Base-by-base conservation (phyloP, 2,888 invertebrate genomes). In the Steinernema scapterisci region DNA sequence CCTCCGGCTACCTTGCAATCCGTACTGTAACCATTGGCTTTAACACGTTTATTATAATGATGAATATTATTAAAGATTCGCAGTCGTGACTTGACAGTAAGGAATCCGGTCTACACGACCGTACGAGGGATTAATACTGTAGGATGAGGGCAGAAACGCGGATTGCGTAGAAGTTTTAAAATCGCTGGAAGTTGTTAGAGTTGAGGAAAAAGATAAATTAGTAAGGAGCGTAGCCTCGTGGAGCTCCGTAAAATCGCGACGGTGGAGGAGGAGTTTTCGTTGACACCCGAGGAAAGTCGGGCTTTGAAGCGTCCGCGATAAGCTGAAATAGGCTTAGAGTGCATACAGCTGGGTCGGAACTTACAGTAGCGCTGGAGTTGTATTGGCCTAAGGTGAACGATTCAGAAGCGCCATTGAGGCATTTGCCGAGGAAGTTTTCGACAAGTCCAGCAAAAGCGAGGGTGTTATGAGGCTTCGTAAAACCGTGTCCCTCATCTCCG, bases 401-500 rank as follows among this genome's bases (percentile, higher is more conserved):
- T 48, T 86, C 84, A n/a, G 82, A 76, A 44, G 80, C 80, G 46
- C 86, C 86, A 7, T 82, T 80, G 54, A 86, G 73, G 52, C 86
- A 86, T 27, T 80, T 75, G 43, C 83, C 80, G 70, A 86, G 77
- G 81, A 86, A 86, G 31, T 84, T 80, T 78, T 86, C 86, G 46
- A 86, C 82, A 74, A 83, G 82, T 27, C 86, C 86, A 73, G 83
- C 81, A 77, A 85, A 84, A n/a, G 86, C 85, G 45, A 82, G 75
- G 13, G 74, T 76, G 73, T 81, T 81, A 19, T 80, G 75, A 11
- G 81, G 81, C 71, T 83, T 85, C 45, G 83, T 70, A 78, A 83
- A 80, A 51, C 85, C 86, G 73, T 86, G 86, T 16, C 86, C 86
- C 76, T 86, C 86, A 74, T 86, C 85, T 7, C 85, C 85, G 63